Conservation (phyloP, 2,888 invertebrate genomes). For the Ramazzottius varieornatus region DNA sequence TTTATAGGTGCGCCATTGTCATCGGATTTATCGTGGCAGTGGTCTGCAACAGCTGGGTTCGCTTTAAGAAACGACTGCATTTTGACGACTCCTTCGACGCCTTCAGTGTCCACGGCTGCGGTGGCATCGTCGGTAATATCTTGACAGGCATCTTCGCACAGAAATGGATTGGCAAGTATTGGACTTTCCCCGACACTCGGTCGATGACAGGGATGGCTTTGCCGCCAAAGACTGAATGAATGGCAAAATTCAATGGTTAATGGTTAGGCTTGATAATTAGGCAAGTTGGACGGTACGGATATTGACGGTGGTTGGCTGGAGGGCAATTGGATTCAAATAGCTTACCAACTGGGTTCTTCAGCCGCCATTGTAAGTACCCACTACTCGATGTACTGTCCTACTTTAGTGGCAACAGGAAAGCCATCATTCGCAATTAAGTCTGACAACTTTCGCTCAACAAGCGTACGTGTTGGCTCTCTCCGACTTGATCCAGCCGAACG, state of each 20-base stretch:
- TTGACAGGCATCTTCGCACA: conserved; percentile 7
- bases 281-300: conserved; percentile 5
- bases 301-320: conserved; percentile 7
- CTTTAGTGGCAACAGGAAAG: no score
- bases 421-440: no score
- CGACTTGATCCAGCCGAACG: no score
- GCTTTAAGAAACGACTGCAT: conserved; percentile 7
- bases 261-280: no score
- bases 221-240: no score
- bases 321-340: conserved; percentile 6
- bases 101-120: conserved; percentile 7
- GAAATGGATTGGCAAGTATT: conserved; percentile 7
- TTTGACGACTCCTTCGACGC: conserved; percentile 8
- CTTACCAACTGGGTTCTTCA: conserved; percentile 5
- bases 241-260: no score
- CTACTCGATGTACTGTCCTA: no score
- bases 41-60: conserved; percentile 1
- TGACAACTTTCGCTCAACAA: no score
- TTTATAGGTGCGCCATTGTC: conserved; percentile 6
- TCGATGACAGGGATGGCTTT: no score
- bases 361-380: not conserved
- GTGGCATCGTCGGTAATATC: conserved; percentile 9
- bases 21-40: conserved; percentile 5
- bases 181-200: no score
- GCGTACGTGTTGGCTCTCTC: no score